Conservation (phyloP, 2,888 invertebrate species). For the Resseliella maxima region DNA sequence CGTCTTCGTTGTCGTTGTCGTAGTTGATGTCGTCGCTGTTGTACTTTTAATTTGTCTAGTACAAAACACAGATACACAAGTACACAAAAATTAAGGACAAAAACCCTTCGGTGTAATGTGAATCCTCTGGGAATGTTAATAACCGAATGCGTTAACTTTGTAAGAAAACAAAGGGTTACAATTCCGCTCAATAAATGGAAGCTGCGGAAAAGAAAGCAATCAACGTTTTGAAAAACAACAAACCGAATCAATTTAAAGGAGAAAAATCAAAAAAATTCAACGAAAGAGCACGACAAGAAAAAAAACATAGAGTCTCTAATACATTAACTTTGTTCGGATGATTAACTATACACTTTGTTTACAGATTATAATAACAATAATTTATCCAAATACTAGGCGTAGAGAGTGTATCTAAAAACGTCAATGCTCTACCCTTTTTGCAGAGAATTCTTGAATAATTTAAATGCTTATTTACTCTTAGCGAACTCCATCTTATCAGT, state of each 20-base stretch:
- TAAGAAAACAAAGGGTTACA: conserved; percentile 48
- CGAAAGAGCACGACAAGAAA: neutral
- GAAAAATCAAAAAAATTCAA: neutral
- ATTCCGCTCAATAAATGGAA: neutral
- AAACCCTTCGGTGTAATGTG: conserved; percentile 50
- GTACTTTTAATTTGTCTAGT: conserved; percentile 36
- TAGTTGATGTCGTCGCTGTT: conserved; percentile 14
- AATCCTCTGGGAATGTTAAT: conserved; percentile 46
- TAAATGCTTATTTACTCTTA: neutral
- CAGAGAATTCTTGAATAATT: conserved; percentile 26
- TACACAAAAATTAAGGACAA: conserved; percentile 39
- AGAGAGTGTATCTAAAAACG: neutral
- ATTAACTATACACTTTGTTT: conserved; percentile 53
- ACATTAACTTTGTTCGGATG: conserved; percentile 41
- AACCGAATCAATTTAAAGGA: neutral
- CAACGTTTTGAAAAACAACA: conserved; percentile 46
- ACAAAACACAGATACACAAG: neutral
- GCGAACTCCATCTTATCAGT: neutral
- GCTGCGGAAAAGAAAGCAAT: conserved; percentile 5
- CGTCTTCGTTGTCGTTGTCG: neutral
- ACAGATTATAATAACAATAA: conserved; percentile 49
- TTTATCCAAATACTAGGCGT: conserved; percentile 15
- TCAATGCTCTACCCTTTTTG: neutral
- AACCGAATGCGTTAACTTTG: conserved; percentile 32
- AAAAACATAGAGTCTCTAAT: neutral